These are phyloP conservation scores for Neuroterus valhalla DNA, from an alignment of 1,140 invertebrate genomes.

Conservation along the genomic window DNA sequence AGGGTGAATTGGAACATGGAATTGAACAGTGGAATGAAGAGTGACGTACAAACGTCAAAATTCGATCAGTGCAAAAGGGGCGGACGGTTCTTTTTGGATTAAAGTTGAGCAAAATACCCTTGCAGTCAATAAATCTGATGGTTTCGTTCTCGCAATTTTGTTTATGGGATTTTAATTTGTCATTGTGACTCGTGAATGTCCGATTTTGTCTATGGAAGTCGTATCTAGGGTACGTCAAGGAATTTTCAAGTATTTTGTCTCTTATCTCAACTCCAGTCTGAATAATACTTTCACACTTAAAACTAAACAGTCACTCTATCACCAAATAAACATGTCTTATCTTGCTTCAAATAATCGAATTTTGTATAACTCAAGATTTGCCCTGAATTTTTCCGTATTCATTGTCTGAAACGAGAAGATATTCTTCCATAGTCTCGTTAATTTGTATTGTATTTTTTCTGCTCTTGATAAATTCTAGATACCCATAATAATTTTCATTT, in stretches of 20 bases:
- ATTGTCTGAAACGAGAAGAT: background rate
- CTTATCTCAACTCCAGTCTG: no score
- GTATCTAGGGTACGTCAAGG: no score
- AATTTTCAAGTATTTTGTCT: no score
- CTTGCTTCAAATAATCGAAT: background rate
- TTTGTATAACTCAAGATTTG: background rate
- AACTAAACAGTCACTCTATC: no score
- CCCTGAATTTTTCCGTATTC: background rate
- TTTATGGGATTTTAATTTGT: background rate
- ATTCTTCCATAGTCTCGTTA: background rate
- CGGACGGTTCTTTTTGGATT: background rate
- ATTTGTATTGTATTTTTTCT: background rate
- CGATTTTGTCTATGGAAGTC: no score
- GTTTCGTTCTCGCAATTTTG: background rate
- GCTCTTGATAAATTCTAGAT: background rate
- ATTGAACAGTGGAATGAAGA: slow-evolving; percentile 34
- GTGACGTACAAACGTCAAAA: slow-evolving; percentile 59
- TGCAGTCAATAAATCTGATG: background rate
- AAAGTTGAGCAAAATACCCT: background rate
- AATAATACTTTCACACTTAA: no score
- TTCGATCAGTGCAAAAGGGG: slow-evolving; percentile 31
- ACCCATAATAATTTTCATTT: background rate
- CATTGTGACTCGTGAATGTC: no score
- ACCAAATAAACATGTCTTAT: no score
- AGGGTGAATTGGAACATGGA: slow-evolving; percentile 38